Base-by-base conservation (phyloP, 2,797 vertebrate genomes). In the Enteromius paludinosus region DNA sequence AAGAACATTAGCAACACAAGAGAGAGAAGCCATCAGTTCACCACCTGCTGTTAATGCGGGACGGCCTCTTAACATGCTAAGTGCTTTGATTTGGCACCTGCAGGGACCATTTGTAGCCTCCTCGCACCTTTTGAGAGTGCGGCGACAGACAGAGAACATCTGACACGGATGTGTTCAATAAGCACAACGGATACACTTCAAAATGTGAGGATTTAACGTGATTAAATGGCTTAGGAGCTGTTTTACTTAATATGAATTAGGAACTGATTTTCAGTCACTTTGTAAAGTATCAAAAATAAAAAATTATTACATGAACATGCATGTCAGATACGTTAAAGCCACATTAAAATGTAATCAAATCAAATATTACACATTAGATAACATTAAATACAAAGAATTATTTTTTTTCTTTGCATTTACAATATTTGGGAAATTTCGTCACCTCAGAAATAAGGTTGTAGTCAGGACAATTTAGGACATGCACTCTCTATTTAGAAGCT, bases 1-100 rank as follows among this genome's bases (percentile, higher is more conserved):
- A 59, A 87, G 77, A 91, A 88, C 92, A 96, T 97, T 96, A 95
- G 92, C 95, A 96, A 94, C 91, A 97, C 92, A 97, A 88, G 94
- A 96, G 90, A 92, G 78, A 88, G 30, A 87, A 84, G 68, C 90
- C 90, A 89, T 92, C 84, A 94, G 90, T 83, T 90, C 91, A 89
- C 91, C 86, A 87, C 91, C 89, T 88, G 88, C 78, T 84, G 81
- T 93, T 92, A 92, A 93, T 91, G 64, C 86, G 85, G 86, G 88
- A 89, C 86, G 35, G 18, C 35, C 84, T 41, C 86, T 93, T 91
- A 90, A 81, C 89, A 92, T 90, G 87, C 85, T 83, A 89, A 91
- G 84, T 85, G 89, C 92, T 93, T 91, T 92, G 89, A 91, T 92
- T 94, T 75, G 72, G 91, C 93, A 93, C 92, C 94, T 93, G 93